These are phyloP conservation scores for Drosophila gunungcola DNA, from an alignment of 1,140 invertebrate genomes.

Conservation along the genomic window DNA sequence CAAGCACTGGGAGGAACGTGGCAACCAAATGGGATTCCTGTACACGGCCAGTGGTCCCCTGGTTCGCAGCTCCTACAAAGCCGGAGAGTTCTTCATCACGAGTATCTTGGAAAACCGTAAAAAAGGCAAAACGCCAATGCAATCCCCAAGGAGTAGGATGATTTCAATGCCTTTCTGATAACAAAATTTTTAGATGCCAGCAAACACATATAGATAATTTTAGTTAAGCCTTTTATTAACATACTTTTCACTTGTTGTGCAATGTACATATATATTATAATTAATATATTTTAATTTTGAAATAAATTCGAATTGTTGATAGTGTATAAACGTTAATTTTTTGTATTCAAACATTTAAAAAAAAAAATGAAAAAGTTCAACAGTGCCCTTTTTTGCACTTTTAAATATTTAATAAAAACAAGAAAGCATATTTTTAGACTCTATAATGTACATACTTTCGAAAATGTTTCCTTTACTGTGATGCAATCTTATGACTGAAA, in stretches of 20 bases:
- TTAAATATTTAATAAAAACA: too few relatives aligned
- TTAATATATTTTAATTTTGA: conserved; percentile 10
- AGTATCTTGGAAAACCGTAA: conserved; percentile 89
- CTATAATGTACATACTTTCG: too few relatives aligned
- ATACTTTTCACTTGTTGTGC: conserved; percentile 15
- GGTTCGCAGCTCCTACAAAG: conserved; percentile 98
- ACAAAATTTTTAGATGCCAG: conserved; percentile 4
- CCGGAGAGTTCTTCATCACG: conserved; percentile 96
- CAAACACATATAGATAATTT: background rate
- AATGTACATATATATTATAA: conserved; percentile 20
- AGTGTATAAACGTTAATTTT: background rate
- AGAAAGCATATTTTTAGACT: too few relatives aligned
- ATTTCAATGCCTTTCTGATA: background rate
- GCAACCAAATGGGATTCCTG: conserved; percentile 95
- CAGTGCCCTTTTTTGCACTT: too few relatives aligned
- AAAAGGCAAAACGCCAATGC: conserved; percentile 4
- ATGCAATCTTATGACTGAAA: too few relatives aligned
- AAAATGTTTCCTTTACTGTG: too few relatives aligned
- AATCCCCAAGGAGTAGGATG: conserved; percentile 2
- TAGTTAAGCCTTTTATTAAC: conserved; percentile 3
- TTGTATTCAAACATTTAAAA: too few relatives aligned
- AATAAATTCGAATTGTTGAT: conserved; percentile 41
- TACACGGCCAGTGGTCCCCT: conserved; percentile 99
- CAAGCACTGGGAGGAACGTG: conserved; percentile 94
- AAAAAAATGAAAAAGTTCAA: too few relatives aligned